Evolutionary conservation across 2,797 vertebrate species (phyloP).

Genomic region (Pseudocheirus occidentalis): DNA sequence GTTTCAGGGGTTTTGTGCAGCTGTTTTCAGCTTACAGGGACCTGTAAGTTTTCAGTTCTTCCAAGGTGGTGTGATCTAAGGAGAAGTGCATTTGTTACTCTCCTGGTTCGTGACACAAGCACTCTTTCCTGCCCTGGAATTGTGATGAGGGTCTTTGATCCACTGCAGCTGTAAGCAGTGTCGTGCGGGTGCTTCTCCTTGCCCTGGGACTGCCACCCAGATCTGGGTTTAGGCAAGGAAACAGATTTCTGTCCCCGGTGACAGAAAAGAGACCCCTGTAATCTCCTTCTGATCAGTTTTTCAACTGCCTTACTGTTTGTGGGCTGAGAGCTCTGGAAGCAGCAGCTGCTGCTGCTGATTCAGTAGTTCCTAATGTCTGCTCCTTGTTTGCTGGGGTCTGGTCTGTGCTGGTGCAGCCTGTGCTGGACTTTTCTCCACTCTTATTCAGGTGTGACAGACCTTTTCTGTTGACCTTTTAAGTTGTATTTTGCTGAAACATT

Average conservation of each 20-base stretch:
- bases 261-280: not conserved
- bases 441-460: not conserved
- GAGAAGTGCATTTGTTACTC: not conserved
- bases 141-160: not conserved
- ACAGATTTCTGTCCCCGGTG: not conserved
- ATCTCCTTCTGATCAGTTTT: not conserved
- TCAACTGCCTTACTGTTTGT: not conserved
- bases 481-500: not conserved
- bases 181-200: not conserved
- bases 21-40: not conserved
- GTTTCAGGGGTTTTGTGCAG: not conserved
- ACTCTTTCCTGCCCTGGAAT: not conserved
- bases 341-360: not conserved
- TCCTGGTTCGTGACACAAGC: not conserved
- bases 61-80: not conserved
- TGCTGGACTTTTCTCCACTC: not conserved
- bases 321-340: not conserved
- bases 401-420: too few relatives aligned
- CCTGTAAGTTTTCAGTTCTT: not conserved
- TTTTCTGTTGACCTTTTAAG: not conserved
- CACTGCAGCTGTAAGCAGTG: not conserved
- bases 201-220: not conserved
- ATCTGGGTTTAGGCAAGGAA: not conserved
- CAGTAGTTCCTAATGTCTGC: not conserved
- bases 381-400: not conserved